Percentiles rank a stretch among this genome's conserved stretches.
phyloP scores from a whole-genome alignment of 64 coral and sea anemone species.

The Pachyseris speciosa region DNA sequence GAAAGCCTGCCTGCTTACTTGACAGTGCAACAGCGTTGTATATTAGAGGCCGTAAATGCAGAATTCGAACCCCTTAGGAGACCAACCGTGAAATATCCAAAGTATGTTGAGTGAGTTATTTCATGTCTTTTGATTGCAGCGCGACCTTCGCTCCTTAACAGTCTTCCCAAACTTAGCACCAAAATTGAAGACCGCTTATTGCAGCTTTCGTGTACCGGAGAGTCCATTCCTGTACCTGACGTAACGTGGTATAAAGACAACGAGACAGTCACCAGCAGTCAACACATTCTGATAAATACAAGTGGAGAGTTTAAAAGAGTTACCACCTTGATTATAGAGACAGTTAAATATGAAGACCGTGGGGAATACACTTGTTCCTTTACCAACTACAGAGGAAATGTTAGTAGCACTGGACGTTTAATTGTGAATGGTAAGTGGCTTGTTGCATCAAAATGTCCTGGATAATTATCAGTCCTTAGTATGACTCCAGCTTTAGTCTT shows the following conservation, averaged over 20 bases:
- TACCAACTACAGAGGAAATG: slow-evolving; percentile 1
- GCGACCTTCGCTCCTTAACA: not conserved
- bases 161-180: not conserved
- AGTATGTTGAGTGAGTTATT: too few species aligned
- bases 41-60: too few species aligned
- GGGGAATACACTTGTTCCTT: slow-evolving; percentile 30
- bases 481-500: too few species aligned
- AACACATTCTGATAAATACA: not conserved
- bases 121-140: not conserved
- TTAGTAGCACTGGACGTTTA: not conserved
- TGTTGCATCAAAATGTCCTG: too few species aligned
- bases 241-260: slow-evolving; percentile 1
- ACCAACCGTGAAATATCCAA: too few species aligned
- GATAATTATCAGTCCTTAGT: too few species aligned
- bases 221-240: slow-evolving; percentile 24
- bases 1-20: too few species aligned
- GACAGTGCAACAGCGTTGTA: too few species aligned
- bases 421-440: not conserved
- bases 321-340: not conserved
- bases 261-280: not conserved
- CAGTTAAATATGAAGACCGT: not conserved
- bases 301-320: not conserved
- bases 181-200: not conserved
- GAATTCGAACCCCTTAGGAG: too few species aligned
- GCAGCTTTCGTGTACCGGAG: not conserved